Percentiles rank a stretch among this genome's conserved stretches.
phyloP scores from a whole-genome alignment of 1,140 invertebrate genomes.

The Euborellia annulipes region DNA sequence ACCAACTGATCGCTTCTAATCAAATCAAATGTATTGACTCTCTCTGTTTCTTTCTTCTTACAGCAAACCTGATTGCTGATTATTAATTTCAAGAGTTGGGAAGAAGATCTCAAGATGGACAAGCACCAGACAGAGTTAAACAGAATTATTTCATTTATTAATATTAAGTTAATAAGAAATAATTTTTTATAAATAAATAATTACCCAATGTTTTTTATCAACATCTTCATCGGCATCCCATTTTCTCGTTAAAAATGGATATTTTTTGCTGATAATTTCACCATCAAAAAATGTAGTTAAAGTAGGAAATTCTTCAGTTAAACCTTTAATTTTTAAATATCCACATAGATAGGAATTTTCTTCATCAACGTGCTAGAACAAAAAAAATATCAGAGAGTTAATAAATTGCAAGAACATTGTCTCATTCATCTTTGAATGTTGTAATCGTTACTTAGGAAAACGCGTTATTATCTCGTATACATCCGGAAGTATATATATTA shows the following conservation, averaged over 20 bases:
- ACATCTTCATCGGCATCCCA: slow-evolving; percentile 97
- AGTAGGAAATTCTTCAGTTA: slow-evolving; percentile 91
- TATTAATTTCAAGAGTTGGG: neutral
- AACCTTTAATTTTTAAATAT: slow-evolving; percentile 88
- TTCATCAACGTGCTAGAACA: slow-evolving; percentile 79
- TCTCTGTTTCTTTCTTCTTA: too few relatives aligned
- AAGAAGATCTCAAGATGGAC: neutral
- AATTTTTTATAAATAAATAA: slow-evolving; percentile 10
- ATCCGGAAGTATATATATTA: too few relatives aligned
- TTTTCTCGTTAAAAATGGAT: slow-evolving; percentile 89
- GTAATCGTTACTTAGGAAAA: too few relatives aligned
- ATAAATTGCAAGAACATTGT: neutral
- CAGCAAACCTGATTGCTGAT: too few relatives aligned
- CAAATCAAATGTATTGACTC: too few relatives aligned
- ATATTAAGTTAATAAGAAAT: neutral
- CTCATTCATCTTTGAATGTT: too few relatives aligned
- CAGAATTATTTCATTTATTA: neutral
- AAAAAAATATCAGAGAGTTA: slow-evolving; percentile 11
- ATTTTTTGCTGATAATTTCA: slow-evolving; percentile 91
- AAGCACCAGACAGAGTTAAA: neutral
- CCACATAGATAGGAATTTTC: slow-evolving; percentile 91
- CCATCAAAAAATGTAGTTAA: slow-evolving; percentile 95
- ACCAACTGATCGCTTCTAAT: too few relatives aligned
- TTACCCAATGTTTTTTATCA: slow-evolving; percentile 92
- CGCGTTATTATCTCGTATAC: too few relatives aligned